phyloP scores from a whole-genome alignment of 2,113 vertebrate genomes.

The Nesogale talazaci region DNA sequence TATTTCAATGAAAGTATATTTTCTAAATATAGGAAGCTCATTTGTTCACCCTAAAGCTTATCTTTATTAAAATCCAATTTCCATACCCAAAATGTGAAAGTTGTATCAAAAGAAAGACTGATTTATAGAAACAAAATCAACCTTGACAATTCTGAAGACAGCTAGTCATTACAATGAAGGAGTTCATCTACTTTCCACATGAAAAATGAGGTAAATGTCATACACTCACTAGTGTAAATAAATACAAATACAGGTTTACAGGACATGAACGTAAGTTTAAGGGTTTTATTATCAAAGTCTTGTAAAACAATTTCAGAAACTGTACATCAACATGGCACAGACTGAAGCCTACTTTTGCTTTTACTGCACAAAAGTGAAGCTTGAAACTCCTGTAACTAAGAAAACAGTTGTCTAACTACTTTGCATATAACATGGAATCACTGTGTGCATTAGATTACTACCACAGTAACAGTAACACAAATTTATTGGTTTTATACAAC shows the following conservation, averaged over 20 bases:
- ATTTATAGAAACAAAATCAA: constrained; percentile 43
- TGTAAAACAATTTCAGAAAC: constrained; percentile 95
- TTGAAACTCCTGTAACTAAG: constrained; percentile 84
- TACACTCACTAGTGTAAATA: constrained; percentile 74
- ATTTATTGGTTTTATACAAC: constrained; percentile 87
- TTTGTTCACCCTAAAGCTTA: constrained; percentile 45
- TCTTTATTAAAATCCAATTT: constrained; percentile 2
- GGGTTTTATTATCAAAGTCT: constrained; percentile 97
- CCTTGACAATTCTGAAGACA: constrained; percentile 39
- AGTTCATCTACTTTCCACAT: neutral
- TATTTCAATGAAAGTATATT: constrained; percentile 60
- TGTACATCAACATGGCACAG: constrained; percentile 92
- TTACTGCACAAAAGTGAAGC: constrained; percentile 89
- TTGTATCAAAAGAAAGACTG: neutral
- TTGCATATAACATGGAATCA: constrained; percentile 87
- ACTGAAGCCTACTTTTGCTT: constrained; percentile 87
- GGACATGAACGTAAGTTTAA: constrained; percentile 84
- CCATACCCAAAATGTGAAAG: constrained; percentile 23
- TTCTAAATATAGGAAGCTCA: constrained; percentile 18
- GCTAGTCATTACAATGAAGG: neutral
- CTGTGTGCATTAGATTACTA: constrained; percentile 85
- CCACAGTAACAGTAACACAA: constrained; percentile 87
- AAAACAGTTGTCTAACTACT: constrained; percentile 85
- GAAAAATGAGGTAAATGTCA: constrained; percentile 48
- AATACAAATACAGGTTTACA: constrained; percentile 75